Conservation (phyloP, 2,888 invertebrate genomes). For the Drosophila cognata region DNA sequence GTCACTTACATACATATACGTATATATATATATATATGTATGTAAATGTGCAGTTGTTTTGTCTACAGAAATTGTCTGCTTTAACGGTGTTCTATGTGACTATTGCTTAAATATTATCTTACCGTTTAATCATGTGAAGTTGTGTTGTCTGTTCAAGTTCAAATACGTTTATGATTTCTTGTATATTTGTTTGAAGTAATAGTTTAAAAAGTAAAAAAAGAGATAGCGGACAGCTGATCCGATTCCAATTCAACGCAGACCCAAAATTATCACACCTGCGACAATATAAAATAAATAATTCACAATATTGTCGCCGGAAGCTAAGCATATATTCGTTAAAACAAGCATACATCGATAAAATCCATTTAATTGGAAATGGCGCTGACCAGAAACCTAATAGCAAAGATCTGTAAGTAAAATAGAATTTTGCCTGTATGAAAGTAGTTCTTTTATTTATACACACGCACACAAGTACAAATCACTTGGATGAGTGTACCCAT, state of each 20-base stretch:
- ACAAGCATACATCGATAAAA: conserved; percentile 37
- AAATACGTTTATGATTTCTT: conserved; percentile 33
- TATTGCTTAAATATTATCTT: conserved; percentile 27
- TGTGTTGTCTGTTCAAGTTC: conserved; percentile 22
- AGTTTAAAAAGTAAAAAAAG: conserved; percentile 23
- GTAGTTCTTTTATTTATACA: conserved; percentile 33
- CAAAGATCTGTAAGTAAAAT: conserved; percentile 85
- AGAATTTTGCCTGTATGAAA: conserved; percentile 41
- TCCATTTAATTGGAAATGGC: conserved; percentile 83
- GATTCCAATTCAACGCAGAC: conserved; percentile 24
- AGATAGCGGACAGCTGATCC: conserved; percentile 56
- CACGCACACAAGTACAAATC: neutral
- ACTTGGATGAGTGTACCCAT: conserved; percentile 5
- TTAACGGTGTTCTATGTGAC: conserved; percentile 37
- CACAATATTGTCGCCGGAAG: conserved; percentile 20
- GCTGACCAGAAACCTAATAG: conserved; percentile 84
- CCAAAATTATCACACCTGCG: conserved; percentile 67
- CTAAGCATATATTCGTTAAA: conserved; percentile 8
- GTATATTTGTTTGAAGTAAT: conserved; percentile 22
- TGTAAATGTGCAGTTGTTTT: conserved; percentile 70
- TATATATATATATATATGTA: conserved; percentile 23
- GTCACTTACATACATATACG: conserved; percentile 25
- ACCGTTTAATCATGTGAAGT: conserved; percentile 41
- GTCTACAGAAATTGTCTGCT: conserved; percentile 50
- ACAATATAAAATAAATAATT: conserved; percentile 61